phyloP scores from a whole-genome alignment of 2,888 invertebrate genomes.

The Ctena decussata region DNA sequence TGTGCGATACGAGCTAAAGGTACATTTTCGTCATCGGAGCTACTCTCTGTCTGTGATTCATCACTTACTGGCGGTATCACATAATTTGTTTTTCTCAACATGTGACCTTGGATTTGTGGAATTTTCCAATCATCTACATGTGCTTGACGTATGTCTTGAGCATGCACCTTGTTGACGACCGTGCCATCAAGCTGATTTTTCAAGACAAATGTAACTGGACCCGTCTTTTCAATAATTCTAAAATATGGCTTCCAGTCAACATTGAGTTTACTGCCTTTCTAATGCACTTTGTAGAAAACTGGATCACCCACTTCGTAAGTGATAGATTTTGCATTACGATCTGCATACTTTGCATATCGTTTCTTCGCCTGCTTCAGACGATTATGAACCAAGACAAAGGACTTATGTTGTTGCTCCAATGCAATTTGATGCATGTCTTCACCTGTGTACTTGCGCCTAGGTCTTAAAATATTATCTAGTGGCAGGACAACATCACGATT shows the following conservation, averaged over 20 bases:
- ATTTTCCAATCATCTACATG: conserved; percentile 28
- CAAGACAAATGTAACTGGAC: too few species aligned
- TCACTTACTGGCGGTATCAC: too few species aligned
- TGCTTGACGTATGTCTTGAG: too few species aligned
- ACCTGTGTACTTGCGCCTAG: too few species aligned
- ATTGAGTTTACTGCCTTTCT: conserved; percentile 39
- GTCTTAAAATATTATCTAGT: too few species aligned
- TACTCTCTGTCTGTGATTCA: too few species aligned
- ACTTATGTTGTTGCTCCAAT: conserved; percentile 17
- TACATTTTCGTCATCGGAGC: too few species aligned
- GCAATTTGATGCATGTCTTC: conserved; percentile 54
- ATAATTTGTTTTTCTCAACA: conserved; percentile 10
- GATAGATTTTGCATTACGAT: not conserved
- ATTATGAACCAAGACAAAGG: not conserved
- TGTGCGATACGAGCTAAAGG: too few species aligned
- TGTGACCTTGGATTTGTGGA: not conserved
- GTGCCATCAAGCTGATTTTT: too few species aligned
- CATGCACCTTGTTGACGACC: too few species aligned
- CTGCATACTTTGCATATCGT: too few species aligned
- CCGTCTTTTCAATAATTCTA: too few species aligned
- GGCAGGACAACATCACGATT: conserved; percentile 51
- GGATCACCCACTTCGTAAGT: not conserved
- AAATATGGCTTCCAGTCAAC: conserved; percentile 48
- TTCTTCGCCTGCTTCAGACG: not conserved
- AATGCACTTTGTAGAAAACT: conserved; percentile 6